Percentiles rank a stretch among this genome's conserved stretches.
Evolutionary conservation across 2,113 vertebrate genomes (phyloP).

Genomic region (Boulengeromyrus knoepffleri): DNA sequence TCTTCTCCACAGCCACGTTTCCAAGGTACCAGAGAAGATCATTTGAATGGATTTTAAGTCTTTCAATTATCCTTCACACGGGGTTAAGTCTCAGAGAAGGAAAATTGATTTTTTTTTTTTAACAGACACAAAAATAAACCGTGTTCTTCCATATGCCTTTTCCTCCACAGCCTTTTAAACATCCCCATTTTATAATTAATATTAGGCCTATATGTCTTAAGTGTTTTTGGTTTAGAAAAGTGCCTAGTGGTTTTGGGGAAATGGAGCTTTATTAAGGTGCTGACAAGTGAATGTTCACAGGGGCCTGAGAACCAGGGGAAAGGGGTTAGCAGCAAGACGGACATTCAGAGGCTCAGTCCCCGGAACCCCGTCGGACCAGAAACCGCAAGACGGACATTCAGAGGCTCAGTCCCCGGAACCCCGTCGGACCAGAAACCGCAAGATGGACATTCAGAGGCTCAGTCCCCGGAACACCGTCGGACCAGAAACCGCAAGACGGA

Average conservation of each 20-base stretch:
- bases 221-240: neutral
- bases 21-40: constrained; percentile 45
- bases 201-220: neutral
- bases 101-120: constrained; percentile 46
- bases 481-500: too few relatives aligned
- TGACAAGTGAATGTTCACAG: neutral
- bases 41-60: constrained; percentile 59
- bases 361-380: neutral
- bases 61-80: constrained; percentile 48
- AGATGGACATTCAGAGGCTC: neutral
- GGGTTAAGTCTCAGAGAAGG: constrained; percentile 45
- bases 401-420: neutral
- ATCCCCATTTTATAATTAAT: neutral
- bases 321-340: neutral
- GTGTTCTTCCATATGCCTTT: neutral
- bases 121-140: constrained; percentile 21
- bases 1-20: constrained; percentile 39
- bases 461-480: too few relatives aligned
- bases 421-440: neutral
- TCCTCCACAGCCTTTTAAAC: neutral
- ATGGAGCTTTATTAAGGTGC: neutral
- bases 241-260: neutral
- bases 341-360: neutral
- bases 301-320: neutral
- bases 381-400: neutral